phyloP scores from a whole-genome alignment of 2,797 vertebrate species.

The Fundulus diaphanus region DNA sequence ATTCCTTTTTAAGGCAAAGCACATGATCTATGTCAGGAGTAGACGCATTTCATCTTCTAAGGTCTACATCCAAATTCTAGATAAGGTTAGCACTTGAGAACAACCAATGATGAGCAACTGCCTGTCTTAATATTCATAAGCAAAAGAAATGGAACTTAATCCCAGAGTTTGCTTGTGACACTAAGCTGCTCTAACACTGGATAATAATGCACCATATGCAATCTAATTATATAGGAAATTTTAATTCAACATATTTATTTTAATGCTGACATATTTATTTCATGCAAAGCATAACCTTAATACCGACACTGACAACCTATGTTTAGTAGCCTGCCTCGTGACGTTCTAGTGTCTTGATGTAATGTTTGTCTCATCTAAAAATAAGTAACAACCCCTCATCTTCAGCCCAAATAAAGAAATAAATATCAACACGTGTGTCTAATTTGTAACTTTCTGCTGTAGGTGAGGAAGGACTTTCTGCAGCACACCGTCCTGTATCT shows the following conservation, averaged over 20 bases:
- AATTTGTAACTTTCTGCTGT: conserved; percentile 22
- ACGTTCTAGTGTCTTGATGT: neutral
- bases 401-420: neutral
- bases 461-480: conserved; percentile 20
- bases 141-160: neutral
- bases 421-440: conserved; percentile 5
- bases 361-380: neutral
- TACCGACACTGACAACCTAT: neutral
- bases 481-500: conserved; percentile 11
- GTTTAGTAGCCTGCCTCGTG: neutral
- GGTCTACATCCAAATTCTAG: no score
- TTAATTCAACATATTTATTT: neutral
- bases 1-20: no score
- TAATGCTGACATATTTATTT: neutral
- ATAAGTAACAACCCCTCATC: neutral
- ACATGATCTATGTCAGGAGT: no score
- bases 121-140: neutral
- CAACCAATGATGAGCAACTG: no score
- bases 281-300: neutral
- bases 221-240: no score
- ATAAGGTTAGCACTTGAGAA: no score
- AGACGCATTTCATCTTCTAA: no score
- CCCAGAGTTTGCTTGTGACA: neutral
- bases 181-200: neutral
- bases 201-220: neutral